Evolutionary conservation across 2,888 invertebrate genomes (phyloP).

Genomic region (Papilio demoleus): DNA sequence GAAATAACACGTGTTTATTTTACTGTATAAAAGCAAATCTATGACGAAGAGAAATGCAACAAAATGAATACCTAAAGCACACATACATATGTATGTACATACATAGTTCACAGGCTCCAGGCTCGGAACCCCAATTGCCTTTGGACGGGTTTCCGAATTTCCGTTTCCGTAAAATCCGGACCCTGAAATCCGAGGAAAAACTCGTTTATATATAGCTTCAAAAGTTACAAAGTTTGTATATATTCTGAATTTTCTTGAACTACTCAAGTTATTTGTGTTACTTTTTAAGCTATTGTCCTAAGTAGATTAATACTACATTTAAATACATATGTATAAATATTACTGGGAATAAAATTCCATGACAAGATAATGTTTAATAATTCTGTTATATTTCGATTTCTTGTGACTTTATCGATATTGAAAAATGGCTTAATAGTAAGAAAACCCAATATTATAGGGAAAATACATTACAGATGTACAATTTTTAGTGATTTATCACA

Average conservation of each 20-base stretch:
- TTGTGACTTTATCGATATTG: too few relatives aligned
- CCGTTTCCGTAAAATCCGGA: constrained; percentile 14
- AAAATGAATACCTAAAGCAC: not conserved
- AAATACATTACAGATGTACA: too few relatives aligned
- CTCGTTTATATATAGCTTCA: not conserved
- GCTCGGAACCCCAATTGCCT: constrained; percentile 15
- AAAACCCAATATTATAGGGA: too few relatives aligned
- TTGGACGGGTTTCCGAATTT: constrained; percentile 12
- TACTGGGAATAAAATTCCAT: too few relatives aligned
- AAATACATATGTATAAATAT: too few relatives aligned
- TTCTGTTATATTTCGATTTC: too few relatives aligned
- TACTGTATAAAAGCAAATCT: too few relatives aligned
- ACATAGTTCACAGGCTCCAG: not conserved
- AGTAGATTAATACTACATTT: not conserved
- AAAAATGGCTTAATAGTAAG: too few relatives aligned
- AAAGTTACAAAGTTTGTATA: not conserved
- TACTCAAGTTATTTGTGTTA: not conserved
- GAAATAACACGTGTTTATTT: too few relatives aligned
- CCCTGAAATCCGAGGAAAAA: constrained; percentile 11
- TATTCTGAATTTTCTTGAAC: not conserved
- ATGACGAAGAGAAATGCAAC: constrained; percentile 8
- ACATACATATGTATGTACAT: constrained; percentile 1
- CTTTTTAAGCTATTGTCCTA: not conserved
- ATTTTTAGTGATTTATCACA: too few relatives aligned
- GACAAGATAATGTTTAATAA: too few relatives aligned